Conservation (phyloP, 2,113 vertebrate genomes). For the Ranitomeya variabilis region DNA sequence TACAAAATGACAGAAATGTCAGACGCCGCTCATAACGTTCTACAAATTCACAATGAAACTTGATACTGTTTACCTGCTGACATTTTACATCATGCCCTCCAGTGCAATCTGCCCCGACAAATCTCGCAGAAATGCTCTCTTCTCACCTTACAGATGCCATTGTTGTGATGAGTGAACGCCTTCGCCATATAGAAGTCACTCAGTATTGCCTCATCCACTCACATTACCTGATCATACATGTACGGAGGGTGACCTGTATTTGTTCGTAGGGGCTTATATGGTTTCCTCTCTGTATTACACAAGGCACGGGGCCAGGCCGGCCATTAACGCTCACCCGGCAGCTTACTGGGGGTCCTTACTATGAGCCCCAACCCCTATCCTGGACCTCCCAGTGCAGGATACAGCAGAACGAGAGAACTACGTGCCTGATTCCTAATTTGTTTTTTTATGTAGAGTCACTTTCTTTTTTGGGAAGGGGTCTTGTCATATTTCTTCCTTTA, state of each 20-base stretch:
- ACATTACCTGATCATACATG: not conserved
- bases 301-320: not conserved
- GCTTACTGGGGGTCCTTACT: not conserved
- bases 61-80: not conserved
- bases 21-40: not conserved
- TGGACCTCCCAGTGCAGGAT: not conserved
- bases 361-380: not conserved
- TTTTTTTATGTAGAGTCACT: too few species aligned
- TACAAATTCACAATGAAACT: not conserved
- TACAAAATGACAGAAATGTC: not conserved
- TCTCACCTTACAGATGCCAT: constrained; percentile 8
- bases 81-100: constrained; percentile 4
- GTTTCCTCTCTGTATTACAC: not conserved
- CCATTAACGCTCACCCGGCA: not conserved
- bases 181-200: not conserved
- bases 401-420: too few species aligned
- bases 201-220: not conserved
- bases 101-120: constrained; percentile 6
- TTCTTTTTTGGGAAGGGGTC: too few species aligned
- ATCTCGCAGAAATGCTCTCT: not conserved
- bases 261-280: not conserved
- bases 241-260: not conserved
- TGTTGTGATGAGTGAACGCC: not conserved
- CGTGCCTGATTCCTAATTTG: too few species aligned
- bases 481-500: too few species aligned